Conservation (phyloP, 2,113 vertebrate genomes). For the Melanerpes formicivorus region DNA sequence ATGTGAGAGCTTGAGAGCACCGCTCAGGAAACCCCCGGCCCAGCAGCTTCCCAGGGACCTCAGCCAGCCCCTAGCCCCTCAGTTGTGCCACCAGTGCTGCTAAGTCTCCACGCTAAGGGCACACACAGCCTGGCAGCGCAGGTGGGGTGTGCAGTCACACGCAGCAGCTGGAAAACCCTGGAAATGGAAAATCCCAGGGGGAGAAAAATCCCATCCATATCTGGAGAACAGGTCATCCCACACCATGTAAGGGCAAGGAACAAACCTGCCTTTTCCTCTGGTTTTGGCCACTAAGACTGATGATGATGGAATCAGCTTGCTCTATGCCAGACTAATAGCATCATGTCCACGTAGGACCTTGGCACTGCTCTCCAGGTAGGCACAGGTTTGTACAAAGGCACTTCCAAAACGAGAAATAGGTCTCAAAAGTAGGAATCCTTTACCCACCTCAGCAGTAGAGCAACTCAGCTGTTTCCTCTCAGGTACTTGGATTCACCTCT, state of each 20-base stretch:
- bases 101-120: background rate
- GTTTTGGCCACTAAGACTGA: background rate
- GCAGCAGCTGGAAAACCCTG: background rate
- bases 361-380: background rate
- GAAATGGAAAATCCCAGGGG: background rate
- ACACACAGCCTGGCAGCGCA: background rate
- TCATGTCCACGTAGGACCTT: background rate
- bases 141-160: background rate
- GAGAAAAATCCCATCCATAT: accelerated
- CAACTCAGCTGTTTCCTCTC: background rate
- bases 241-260: background rate
- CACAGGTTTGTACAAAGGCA: background rate
- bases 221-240: background rate
- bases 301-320: background rate
- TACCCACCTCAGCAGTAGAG: background rate
- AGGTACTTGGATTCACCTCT: background rate
- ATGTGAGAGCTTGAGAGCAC: background rate
- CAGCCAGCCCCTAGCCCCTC: background rate
- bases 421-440: background rate
- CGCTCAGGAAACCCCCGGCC: constrained; percentile 31
- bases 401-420: background rate
- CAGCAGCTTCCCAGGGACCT: background rate
- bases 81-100: accelerated
- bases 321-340: background rate
- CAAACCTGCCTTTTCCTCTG: background rate